Evolutionary conservation across 2,888 invertebrate species (phyloP), one percentile per base, ranked within the genome.

Genomic region (Tenthredo livida): DNA sequence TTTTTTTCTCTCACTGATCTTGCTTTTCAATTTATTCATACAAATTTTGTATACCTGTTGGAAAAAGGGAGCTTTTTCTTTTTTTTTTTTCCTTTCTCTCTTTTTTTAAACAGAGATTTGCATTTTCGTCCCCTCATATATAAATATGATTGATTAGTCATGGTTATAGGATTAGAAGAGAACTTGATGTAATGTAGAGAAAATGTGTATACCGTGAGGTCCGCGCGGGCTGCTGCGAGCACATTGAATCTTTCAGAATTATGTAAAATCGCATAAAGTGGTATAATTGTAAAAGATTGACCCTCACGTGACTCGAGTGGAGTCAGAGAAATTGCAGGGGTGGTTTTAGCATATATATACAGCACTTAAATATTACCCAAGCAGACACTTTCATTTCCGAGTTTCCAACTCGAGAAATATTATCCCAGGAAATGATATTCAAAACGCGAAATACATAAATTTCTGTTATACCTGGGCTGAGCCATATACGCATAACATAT

Each of bases 331-430:
- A 37, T 40, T 80, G 37, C 3, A 15, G 21, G 58, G 61, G 61
- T 61, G 58, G 80, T 17, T 54, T 50, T 77, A 17, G 50, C 61
- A 77, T 54, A 50, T 54, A 40, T 54, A 21, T 40, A 67, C 37
- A 67, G 47, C 83, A 83, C 67, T 82, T 86, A 87, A 86, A 90
- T 90, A 90, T 90, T 88, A 85, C 89, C 86, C 85, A 83, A 70
- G 84, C 85, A 87, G 90, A 90, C 90, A 90, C 89, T 90, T 90
- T 89, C 88, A 90, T 90, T 90, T 90, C 90, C 90, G 87, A 88
- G 88, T 85, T 88, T 88, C 88, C 88, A 86, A 75, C 84, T 84
- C 84, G 86, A 54, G 90, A 90, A 89, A 89, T 89, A 90, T 90
- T 88, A 88, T 88, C 87, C 84, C 86, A 89, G 90, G 89, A 90